Conservation (phyloP, 2,113 vertebrate species). For the Plecotus auritus region DNA sequence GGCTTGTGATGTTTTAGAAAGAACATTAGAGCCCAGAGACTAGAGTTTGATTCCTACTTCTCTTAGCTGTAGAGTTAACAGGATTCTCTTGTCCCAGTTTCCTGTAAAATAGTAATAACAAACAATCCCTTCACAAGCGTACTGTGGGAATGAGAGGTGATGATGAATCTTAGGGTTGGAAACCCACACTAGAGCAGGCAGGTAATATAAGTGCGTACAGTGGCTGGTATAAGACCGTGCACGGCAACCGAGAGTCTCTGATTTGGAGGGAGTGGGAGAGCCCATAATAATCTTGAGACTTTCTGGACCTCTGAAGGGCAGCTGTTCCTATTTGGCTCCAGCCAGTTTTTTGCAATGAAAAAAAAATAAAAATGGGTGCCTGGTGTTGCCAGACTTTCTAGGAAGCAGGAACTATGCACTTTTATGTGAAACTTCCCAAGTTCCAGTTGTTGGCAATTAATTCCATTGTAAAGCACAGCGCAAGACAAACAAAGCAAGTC, state of each 20-base stretch:
- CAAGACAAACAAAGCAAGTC: slow-evolving; percentile 62
- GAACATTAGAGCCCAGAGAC: not conserved
- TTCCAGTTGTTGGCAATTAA: slow-evolving; percentile 61
- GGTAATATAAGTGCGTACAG: not conserved
- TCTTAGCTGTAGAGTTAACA: not conserved
- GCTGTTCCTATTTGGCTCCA: not conserved
- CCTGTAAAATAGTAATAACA: not conserved
- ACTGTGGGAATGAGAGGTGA: not conserved
- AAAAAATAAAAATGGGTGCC: slow-evolving; percentile 17
- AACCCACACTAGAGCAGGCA: not conserved
- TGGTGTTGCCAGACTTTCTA: slow-evolving; percentile 52
- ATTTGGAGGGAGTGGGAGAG: not conserved
- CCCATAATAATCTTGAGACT: not conserved
- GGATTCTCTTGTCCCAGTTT: not conserved
- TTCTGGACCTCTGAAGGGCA: not conserved
- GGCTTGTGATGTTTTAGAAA: not conserved
- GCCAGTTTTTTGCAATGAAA: slow-evolving; percentile 30
- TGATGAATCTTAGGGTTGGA: not conserved
- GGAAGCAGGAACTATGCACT: slow-evolving; percentile 62
- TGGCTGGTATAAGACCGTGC: not conserved
- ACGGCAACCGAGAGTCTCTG: not conserved
- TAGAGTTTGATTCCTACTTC: not conserved
- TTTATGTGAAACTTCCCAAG: slow-evolving; percentile 60
- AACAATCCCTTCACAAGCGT: not conserved
- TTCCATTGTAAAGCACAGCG: slow-evolving; percentile 35